These are phyloP conservation scores for Drosophila neutralis DNA, from an alignment of 2,888 invertebrate genomes.

Conservation along the genomic window DNA sequence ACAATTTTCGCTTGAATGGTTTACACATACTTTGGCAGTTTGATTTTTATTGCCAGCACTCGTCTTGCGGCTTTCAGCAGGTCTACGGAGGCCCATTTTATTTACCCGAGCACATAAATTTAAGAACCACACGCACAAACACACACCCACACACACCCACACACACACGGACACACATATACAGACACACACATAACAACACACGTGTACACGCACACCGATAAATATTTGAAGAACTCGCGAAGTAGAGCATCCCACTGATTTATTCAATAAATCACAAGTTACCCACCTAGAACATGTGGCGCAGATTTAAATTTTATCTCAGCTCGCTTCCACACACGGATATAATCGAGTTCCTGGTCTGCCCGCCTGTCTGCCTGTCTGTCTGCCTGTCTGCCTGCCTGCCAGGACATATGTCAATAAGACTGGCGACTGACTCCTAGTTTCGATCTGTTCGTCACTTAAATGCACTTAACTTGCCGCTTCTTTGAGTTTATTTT, in stretches of 20 bases:
- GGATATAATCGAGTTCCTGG: constrained; percentile 36
- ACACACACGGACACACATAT: constrained; percentile 8
- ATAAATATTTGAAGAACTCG: constrained; percentile 71
- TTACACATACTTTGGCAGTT: constrained; percentile 52
- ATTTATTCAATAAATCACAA: constrained; percentile 80
- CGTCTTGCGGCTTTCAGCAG: constrained; percentile 71
- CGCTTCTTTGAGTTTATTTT: constrained; percentile 23
- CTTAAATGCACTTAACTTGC: constrained; percentile 70
- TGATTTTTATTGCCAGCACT: constrained; percentile 63
- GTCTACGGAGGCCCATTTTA: constrained; percentile 64
- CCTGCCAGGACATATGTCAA: constrained; percentile 66
- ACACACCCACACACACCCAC: neutral
- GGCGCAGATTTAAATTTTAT: constrained; percentile 69
- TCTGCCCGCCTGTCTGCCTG: constrained; percentile 2
- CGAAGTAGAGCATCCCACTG: constrained; percentile 56
- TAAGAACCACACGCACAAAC: constrained; percentile 46
- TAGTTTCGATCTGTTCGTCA: constrained; percentile 56
- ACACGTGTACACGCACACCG: constrained; percentile 23
- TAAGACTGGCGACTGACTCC: constrained; percentile 34
- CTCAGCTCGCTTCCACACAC: constrained; percentile 34
- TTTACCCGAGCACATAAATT: constrained; percentile 74
- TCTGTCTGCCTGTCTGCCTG: constrained; percentile 3
- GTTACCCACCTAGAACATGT: constrained; percentile 48
- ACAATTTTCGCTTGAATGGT: constrained; percentile 45
- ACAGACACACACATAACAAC: constrained; percentile 4